Conservation (phyloP, 2,797 vertebrate genomes). For the Leptodactylus fallax region DNA sequence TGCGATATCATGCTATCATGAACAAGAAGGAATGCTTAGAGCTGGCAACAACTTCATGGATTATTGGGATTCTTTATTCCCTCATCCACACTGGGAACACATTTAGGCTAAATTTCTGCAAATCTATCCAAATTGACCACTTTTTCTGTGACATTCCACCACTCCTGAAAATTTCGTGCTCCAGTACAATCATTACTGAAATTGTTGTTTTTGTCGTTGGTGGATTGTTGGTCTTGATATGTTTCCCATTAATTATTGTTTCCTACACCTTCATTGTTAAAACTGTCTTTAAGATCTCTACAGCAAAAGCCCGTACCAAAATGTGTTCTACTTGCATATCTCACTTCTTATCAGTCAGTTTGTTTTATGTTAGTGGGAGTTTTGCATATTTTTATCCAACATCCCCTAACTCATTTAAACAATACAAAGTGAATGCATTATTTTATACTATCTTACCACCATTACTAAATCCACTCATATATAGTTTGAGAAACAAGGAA, state of each 20-base stretch:
- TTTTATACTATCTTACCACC: neutral
- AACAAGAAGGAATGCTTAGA: conserved; percentile 3
- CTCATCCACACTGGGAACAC: neutral
- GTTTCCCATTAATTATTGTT: conserved; percentile 21
- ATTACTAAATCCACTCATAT: too few relatives aligned
- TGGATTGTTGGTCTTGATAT: conserved; percentile 4
- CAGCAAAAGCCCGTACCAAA: neutral
- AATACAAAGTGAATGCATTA: conserved; percentile 16
- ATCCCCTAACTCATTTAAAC: neutral
- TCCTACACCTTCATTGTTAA: conserved; percentile 18
- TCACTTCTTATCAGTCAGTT: conserved; percentile 11
- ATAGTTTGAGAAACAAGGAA: neutral
- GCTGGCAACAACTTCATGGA: conserved; percentile 26
- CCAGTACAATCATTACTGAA: neutral
- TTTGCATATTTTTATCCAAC: conserved; percentile 12
- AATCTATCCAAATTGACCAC: neutral
- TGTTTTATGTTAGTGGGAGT: conserved; percentile 34
- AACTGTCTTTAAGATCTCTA: conserved; percentile 1
- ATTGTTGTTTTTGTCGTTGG: conserved; percentile 23
- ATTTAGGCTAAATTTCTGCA: neutral
- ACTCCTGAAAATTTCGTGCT: neutral
- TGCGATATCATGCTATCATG: conserved; percentile 40
- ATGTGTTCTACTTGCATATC: conserved; percentile 32
- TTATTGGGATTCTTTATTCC: neutral
- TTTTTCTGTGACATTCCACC: neutral